These are phyloP conservation scores for Oreochromis spilurus DNA, from an alignment of 2,113 vertebrate genomes.

Conservation along the genomic window DNA sequence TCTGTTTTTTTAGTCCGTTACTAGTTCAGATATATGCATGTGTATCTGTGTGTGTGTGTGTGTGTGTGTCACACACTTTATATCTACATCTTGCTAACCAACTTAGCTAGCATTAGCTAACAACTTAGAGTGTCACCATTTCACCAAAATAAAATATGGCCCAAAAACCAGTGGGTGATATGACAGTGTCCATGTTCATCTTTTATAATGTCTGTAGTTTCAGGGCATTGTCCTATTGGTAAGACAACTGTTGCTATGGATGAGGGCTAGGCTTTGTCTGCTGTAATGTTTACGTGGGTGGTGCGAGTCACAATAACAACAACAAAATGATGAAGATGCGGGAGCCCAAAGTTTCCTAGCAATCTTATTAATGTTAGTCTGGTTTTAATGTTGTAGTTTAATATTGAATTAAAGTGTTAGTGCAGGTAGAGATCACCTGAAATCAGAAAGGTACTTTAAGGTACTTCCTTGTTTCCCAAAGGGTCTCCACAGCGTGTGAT, in stretches of 20 bases:
- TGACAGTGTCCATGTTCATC: not conserved
- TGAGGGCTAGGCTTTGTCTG: not conserved
- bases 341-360: not conserved
- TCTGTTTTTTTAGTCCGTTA: not conserved
- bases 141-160: not conserved
- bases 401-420: not conserved
- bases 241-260: not conserved
- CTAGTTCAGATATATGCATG: not conserved
- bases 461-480: not conserved
- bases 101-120: not conserved
- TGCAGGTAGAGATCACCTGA: not conserved
- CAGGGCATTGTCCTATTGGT: not conserved
- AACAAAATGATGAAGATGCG: not conserved
- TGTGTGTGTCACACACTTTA: not conserved
- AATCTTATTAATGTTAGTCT: not conserved
- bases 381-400: not conserved
- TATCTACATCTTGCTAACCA: not conserved
- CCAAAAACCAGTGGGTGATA: not conserved
- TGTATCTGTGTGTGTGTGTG: not conserved
- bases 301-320: not conserved
- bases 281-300: not conserved
- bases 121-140: not conserved
- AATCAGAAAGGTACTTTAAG: not conserved
- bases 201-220: not conserved
- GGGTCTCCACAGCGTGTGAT: not conserved